A percentile compares a stretch with the other conserved stretches of the same genome.
These are phyloP conservation scores for Ephestia elutella DNA, from an alignment of 1,140 invertebrate species.

Conservation along the genomic window DNA sequence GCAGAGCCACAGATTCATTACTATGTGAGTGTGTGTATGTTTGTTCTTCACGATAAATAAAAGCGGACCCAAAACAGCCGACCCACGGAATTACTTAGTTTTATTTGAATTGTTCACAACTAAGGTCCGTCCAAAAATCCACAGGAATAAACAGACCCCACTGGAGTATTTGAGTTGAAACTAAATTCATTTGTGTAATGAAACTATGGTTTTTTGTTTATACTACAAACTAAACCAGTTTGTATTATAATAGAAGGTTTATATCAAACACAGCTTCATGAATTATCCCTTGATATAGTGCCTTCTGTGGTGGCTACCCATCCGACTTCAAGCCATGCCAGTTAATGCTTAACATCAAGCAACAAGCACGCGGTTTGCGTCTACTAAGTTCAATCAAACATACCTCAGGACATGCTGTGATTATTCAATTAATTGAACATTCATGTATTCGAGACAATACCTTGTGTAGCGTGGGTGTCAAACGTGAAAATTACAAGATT, in stretches of 20 bases:
- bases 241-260: no score
- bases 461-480: background rate
- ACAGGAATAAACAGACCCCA: no score
- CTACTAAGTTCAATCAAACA: background rate
- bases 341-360: no score
- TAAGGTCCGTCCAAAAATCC: constrained; percentile 1
- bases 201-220: no score
- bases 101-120: constrained; percentile 5
- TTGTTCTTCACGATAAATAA: background rate
- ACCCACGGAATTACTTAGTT: constrained; percentile 3
- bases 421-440: constrained; percentile 12
- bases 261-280: no score
- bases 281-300: no score
- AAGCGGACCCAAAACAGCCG: background rate
- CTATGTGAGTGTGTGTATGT: background rate
- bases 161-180: no score
- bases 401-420: background rate
- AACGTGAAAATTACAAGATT: background rate
- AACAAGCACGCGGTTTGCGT: no score
- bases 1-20: background rate
- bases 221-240: no score
- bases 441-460: constrained; percentile 7
- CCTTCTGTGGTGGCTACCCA: no score
- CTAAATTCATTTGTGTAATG: no score
- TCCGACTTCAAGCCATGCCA: no score